Conservation (phyloP, 2,797 vertebrate species). For the Gymnocypris eckloni region DNA sequence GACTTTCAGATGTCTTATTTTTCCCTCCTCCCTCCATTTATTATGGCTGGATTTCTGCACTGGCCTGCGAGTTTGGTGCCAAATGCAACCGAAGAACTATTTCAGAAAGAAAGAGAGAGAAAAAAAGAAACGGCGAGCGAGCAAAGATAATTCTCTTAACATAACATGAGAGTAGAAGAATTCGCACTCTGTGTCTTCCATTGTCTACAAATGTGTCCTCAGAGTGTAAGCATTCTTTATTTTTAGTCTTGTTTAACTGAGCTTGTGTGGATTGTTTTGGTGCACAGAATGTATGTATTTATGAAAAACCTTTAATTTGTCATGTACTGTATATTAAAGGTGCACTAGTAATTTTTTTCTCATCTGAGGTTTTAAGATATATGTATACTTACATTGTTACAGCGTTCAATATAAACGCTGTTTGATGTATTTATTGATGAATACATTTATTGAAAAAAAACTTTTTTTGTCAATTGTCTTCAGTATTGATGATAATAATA, state of each 20-base stretch:
- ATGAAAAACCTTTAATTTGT: neutral
- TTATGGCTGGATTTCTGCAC: conserved; percentile 81
- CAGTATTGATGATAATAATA: neutral
- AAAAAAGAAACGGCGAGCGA: neutral
- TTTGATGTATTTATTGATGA: neutral
- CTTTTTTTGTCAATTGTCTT: neutral
- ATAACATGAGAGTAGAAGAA: conserved; percentile 46
- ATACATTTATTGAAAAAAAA: neutral
- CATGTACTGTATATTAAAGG: neutral
- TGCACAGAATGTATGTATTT: neutral
- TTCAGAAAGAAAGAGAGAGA: conserved; percentile 34
- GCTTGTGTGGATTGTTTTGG: neutral
- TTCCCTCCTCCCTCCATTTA: conserved; percentile 72
- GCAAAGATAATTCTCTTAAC: conserved; percentile 48
- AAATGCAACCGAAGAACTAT: conserved; percentile 66
- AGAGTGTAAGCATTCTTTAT: conserved; percentile 22
- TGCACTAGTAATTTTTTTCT: neutral
- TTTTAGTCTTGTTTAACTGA: conserved; percentile 1
- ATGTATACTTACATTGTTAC: neutral
- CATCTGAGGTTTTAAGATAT: neutral
- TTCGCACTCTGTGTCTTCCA: conserved; percentile 29
- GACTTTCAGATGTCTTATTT: conserved; percentile 83
- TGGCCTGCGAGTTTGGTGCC: conserved; percentile 80
- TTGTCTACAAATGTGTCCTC: conserved; percentile 44
- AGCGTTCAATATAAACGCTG: neutral